Base-by-base conservation (phyloP, 1,140 invertebrate genomes). In the Pseudomyrmex gracilis region DNA sequence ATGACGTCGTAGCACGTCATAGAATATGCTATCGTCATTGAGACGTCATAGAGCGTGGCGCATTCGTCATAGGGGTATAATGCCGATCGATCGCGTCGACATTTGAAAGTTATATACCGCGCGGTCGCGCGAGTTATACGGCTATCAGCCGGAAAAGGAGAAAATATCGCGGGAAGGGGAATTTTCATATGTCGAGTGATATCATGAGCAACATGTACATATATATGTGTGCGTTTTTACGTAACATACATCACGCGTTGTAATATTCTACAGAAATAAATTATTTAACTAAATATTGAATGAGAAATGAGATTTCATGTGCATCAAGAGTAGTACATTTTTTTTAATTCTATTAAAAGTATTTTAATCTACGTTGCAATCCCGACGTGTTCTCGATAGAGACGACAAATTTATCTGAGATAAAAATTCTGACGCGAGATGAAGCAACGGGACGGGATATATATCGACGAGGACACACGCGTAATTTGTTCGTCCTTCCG, bases 1-100 rank as follows among this genome's bases (percentile, higher is more conserved):
- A 47, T 82, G 86, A 88, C 83, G 87, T 82, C 83, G 53, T 73
- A 87, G 0, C 55, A 53, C 64, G 76, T 76, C 83, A 68, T 88
- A 49, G 86, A 85, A 85, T 74, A 73, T 68, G 83, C 73, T 70
- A 87, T 57, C 34, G 68, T 47, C 73, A 15, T 24, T 17, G 74
- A 57, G 17, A 86, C 86, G 86, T 88, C 86, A 88, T 17, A 47
- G 51, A 53, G 20, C 51, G 17, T 43, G 49, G 47, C 49, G 49
- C 53, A 47, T 82, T 87, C 82, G 63, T 87, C 85, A 76, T 49
- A 17, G 58, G 17, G 34, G 61, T 24, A 17, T 84, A 83, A 87
- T 82, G 73, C 51, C 49, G 43, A 73, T 84, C 86, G 74, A 87
- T 82, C 17, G 45, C 20, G 49, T 13, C 58, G 22, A 2, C 13